Evolutionary conservation across 2,113 vertebrate species (phyloP), one percentile per base, ranked within the genome.

Genomic region (Cyanistes caeruleus): DNA sequence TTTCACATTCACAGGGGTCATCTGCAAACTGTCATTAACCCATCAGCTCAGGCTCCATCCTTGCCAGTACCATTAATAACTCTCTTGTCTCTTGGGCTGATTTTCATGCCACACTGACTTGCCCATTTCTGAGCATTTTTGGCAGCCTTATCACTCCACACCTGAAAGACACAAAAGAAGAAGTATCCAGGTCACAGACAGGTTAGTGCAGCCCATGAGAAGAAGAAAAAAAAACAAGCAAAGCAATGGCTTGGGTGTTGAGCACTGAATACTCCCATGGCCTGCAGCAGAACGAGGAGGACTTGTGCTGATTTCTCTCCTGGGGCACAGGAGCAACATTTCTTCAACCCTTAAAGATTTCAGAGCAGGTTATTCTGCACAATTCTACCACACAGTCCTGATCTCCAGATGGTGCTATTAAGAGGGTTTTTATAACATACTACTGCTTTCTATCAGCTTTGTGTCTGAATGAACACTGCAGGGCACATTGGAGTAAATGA

Each of bases 41-140:
- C 22, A 8, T 68, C 30, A 78, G 35, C 19, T 82, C n/a, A 62
- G n/a, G 15, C 21, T 80, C 31, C 25, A 3, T 8, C 20, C n/a
- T 48, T 59, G 25, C 39, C 67, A 63, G 1, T 95, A 96, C 97
- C 95, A 5, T 94, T 72, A 59, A 95, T 7, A 14, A 72, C 9
- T 63, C 94, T 97, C 69, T 74, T 15, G 2, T 95, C 76, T 23
- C 14, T 70, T 59, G 96, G 93, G 3, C 94, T 96, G 80, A 88
- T 9, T 86, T 17, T 90, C 95, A 96, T 90, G 39, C 1, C 65
- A 80, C 96, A 96, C 17, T 63, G 68, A 33, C 48, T 23, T 87
- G 94, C 95, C 96, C 95, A 96, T 79, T 72, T 94, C 83, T 92
- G 46, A 84, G 94, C 94, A 49, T 35, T 96, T 73, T 22, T 76